phyloP scores from a whole-genome alignment of 2,113 vertebrate species.

The Piaya cayana region DNA sequence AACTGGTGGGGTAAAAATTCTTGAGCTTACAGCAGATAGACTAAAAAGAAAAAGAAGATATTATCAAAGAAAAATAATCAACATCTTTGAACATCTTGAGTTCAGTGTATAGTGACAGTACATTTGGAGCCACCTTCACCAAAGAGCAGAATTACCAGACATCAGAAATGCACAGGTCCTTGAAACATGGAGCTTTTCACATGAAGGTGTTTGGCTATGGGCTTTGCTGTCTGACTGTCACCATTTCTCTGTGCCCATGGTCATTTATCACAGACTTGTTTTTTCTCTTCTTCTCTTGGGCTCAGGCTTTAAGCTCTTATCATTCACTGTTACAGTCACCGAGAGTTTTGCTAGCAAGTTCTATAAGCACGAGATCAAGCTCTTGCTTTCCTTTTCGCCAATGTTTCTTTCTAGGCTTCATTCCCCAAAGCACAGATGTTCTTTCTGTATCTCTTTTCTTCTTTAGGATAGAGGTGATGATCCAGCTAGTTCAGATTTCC shows the following conservation, averaged over 20 bases:
- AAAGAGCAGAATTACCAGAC: background rate
- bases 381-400: background rate
- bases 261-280: constrained; percentile 7
- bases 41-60: background rate
- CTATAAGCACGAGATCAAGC: background rate
- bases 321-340: background rate
- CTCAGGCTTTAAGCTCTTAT: constrained; percentile 8
- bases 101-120: background rate
- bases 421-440: background rate
- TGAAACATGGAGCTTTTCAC: background rate
- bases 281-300: background rate
- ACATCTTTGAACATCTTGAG: background rate
- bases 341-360: constrained; percentile 8
- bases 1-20: background rate
- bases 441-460: background rate
- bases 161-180: background rate
- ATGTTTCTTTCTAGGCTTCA: background rate
- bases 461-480: background rate
- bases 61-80: background rate
- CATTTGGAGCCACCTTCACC: background rate
- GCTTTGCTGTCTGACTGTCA: background rate
- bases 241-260: background rate
- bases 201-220: background rate
- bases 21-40: background rate
- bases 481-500: background rate